These are phyloP conservation scores for Crax fasciolata DNA, from an alignment of 2,797 vertebrate species.

Conservation along the genomic window DNA sequence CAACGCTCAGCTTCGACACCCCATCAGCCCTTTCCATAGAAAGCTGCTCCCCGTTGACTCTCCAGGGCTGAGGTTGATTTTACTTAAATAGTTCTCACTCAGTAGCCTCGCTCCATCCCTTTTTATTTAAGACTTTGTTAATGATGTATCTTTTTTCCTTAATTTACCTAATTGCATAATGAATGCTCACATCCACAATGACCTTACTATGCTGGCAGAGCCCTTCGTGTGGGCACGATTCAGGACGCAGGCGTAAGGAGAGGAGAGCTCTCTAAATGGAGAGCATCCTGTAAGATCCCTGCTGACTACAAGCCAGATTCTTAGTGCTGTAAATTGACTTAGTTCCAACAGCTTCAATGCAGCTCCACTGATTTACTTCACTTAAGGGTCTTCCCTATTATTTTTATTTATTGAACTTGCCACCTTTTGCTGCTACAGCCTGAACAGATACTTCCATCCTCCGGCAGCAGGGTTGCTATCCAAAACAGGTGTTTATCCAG, in stretches of 20 bases:
- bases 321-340: slow-evolving; percentile 60
- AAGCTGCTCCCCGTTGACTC: slow-evolving; percentile 23
- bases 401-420: slow-evolving; percentile 68
- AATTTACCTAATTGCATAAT: slow-evolving; percentile 56
- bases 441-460: slow-evolving; percentile 38
- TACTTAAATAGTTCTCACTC: slow-evolving; percentile 59
- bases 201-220: slow-evolving; percentile 42
- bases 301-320: slow-evolving; percentile 58
- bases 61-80: slow-evolving; percentile 38
- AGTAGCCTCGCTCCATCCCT: slow-evolving; percentile 38
- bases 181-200: slow-evolving; percentile 11
- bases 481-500: slow-evolving; percentile 47
- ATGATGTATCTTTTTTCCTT: background rate
- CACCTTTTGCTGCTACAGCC: slow-evolving; percentile 52
- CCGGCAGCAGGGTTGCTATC: slow-evolving; percentile 24
- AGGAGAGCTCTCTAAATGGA: slow-evolving; percentile 14
- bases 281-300: slow-evolving; percentile 43
- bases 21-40: background rate
- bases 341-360: slow-evolving; percentile 53
- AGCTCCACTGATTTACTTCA: slow-evolving; percentile 55
- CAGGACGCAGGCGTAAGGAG: slow-evolving; percentile 11
- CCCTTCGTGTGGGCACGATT: background rate
- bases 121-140: slow-evolving; percentile 68
- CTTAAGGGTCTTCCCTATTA: slow-evolving; percentile 46
- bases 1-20: background rate